Conservation (phyloP, 2,113 vertebrate genomes). For the Elaphurus davidianus region DNA sequence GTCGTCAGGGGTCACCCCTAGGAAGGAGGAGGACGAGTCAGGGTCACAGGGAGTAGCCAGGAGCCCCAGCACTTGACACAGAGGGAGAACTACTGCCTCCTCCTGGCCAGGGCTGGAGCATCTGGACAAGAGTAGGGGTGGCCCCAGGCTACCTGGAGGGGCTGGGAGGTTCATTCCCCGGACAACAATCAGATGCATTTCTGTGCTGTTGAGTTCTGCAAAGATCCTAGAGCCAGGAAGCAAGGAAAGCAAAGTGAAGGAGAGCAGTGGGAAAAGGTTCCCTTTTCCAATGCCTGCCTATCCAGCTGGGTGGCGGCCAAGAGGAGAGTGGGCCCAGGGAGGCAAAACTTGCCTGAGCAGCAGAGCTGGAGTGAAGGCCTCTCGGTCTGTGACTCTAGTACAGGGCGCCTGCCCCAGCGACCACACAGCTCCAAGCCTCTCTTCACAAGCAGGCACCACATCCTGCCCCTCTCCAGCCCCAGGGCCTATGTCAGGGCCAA, state of each 20-base stretch:
- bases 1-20: conserved; percentile 92
- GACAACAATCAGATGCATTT: conserved; percentile 94
- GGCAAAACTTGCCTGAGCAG: background rate
- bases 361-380: background rate
- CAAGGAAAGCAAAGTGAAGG: background rate
- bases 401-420: background rate
- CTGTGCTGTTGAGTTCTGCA: conserved; percentile 96
- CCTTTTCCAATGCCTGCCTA: background rate
- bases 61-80: background rate
- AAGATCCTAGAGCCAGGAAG: conserved; percentile 87
- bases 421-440: background rate
- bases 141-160: conserved; percentile 86
- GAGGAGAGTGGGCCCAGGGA: background rate
- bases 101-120: background rate
- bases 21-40: background rate
- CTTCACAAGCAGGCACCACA: background rate
- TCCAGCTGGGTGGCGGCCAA: background rate
- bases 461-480: background rate
- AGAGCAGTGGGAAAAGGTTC: no score
- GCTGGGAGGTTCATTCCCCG: conserved; percentile 96
- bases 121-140: background rate
- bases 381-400: background rate
- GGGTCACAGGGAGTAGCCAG: background rate
- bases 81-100: background rate
- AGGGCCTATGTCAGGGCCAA: background rate